phyloP scores from a whole-genome alignment of 2,113 vertebrate genomes.

The Brachyhypopomus occidentalis region DNA sequence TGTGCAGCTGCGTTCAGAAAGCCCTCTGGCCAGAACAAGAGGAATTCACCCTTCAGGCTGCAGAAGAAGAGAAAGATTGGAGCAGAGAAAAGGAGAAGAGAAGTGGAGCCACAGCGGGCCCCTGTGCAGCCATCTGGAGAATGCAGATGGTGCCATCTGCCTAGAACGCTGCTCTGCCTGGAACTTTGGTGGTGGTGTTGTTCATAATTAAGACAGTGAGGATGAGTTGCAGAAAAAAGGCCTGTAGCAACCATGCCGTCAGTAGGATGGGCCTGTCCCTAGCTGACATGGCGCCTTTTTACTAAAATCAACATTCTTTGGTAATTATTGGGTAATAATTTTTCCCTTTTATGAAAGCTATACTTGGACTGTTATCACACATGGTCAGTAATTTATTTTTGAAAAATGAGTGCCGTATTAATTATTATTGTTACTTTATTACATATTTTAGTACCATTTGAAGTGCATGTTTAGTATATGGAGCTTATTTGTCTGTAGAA shows the following conservation, averaged over 20 bases:
- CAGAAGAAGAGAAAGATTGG: background rate
- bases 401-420: too few species aligned
- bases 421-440: too few species aligned
- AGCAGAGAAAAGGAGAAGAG: background rate
- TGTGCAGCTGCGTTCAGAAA: background rate
- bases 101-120: background rate
- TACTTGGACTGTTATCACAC: too few species aligned
- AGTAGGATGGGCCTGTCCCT: background rate
- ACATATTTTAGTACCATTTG: too few species aligned
- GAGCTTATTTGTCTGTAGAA: too few species aligned
- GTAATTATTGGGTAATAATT: background rate
- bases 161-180: background rate
- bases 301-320: background rate
- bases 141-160: slow-evolving; percentile 31
- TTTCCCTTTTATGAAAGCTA: too few species aligned
- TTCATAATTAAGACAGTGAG: background rate
- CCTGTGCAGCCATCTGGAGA: slow-evolving; percentile 31
- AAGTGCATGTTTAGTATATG: too few species aligned
- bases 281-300: too few species aligned
- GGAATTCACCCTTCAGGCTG: slow-evolving; percentile 7
- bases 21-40: background rate
- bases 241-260: background rate
- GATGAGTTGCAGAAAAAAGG: background rate
- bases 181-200: background rate
- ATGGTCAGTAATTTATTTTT: too few species aligned